Conservation (phyloP, 2,797 vertebrate genomes). For the Artibeus jamaicensis region DNA sequence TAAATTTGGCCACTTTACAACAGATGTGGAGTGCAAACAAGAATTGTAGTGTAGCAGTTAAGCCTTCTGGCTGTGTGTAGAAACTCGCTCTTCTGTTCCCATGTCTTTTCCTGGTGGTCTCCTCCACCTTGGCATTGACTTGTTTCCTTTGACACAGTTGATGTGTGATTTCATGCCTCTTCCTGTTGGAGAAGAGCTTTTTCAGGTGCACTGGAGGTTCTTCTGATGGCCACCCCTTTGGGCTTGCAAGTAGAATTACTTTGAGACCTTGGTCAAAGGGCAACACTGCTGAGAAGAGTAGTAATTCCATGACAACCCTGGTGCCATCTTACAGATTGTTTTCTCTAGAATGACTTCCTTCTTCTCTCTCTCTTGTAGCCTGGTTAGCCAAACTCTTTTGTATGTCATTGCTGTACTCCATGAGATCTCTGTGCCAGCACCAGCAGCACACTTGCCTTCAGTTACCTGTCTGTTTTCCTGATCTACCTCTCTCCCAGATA, state of each 20-base stretch:
- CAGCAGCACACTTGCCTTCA: not conserved
- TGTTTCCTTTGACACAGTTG: not conserved
- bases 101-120: not conserved
- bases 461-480: not conserved
- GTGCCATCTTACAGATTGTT: not conserved
- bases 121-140: not conserved
- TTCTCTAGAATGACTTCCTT: not conserved
- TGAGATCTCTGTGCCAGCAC: not conserved
- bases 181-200: not conserved
- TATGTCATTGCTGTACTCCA: not conserved
- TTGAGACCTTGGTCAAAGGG: not conserved
- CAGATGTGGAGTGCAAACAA: not conserved
- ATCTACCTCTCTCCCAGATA: not conserved
- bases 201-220: not conserved
- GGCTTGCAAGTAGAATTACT: not conserved
- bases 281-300: not conserved
- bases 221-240: not conserved
- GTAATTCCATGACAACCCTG: not conserved
- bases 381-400: not conserved
- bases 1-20: not conserved
- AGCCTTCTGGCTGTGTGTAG: not conserved
- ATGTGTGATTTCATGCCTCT: not conserved
- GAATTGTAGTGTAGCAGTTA: not conserved
- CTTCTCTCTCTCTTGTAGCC: not conserved
- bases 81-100: not conserved